These are phyloP conservation scores for Orchestia grillus DNA, from an alignment of 1,140 invertebrate species.

Conservation along the genomic window DNA sequence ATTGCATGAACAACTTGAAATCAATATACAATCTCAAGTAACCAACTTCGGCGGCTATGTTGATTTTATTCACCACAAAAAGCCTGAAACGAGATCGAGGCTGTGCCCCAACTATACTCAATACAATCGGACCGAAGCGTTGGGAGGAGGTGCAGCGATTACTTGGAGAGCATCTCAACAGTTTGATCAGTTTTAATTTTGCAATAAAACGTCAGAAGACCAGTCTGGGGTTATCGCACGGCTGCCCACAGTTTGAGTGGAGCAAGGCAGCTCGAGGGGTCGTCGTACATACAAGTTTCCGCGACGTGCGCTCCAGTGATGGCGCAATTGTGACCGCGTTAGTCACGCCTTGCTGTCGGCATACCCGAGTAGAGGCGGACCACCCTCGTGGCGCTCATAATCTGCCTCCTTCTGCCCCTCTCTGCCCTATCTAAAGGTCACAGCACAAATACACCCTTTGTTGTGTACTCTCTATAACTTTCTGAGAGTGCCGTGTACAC, in stretches of 20 bases:
- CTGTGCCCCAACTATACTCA: not conserved
- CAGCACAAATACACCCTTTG: conserved; percentile 5
- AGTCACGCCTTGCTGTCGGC: conserved; percentile 23
- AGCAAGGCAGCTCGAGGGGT: not conserved
- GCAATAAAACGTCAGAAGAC: not conserved
- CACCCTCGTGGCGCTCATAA: conserved; percentile 27
- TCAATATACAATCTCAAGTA: no score
- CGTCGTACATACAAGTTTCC: not conserved
- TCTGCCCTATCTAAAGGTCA: conserved; percentile 45
- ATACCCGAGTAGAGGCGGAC: conserved; percentile 20
- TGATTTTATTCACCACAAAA: no score
- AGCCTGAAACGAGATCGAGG: no score
- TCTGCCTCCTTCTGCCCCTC: conserved; percentile 23
- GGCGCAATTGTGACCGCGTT: conserved; percentile 42
- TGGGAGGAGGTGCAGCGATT: no score
- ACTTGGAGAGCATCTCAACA: not conserved
- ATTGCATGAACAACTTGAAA: no score
- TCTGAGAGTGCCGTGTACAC: not conserved
- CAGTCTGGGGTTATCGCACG: not conserved
- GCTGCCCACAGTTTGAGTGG: not conserved
- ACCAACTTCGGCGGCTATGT: no score
- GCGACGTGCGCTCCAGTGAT: not conserved
- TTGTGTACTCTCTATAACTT: conserved; percentile 9
- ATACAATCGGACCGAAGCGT: not conserved
- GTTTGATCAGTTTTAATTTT: not conserved